Evolutionary conservation across 2,888 invertebrate species (phyloP), one percentile per base, ranked within the genome.

Genomic region (Monopis laevigella): DNA sequence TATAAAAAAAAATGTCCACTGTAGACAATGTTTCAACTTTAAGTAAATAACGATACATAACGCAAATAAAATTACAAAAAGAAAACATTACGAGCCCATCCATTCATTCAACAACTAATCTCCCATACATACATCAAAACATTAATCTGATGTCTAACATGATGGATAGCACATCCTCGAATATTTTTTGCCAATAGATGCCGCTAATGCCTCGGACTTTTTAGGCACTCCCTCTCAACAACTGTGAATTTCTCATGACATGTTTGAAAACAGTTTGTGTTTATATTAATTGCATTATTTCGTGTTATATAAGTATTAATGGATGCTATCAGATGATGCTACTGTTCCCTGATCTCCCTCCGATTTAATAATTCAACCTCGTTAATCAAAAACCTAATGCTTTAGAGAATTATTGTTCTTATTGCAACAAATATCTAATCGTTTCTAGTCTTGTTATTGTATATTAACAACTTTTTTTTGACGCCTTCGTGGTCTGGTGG

Each of bases 221-320:
- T 75, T 74, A 54, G 30, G 50, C 46, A 42, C 32, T 24, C 41
- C n/a, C 36, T 26, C 40, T 53, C 51, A 47, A 48, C 77, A 78
- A 74, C 66, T 78, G 77, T 56, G 56, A 51, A 53, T 55, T 72
- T 80, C 78, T 66, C 78, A 80, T 77, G 73, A 51, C n/a, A 8
- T 40, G 39, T 43, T 41, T 53, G 70, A 73, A 71, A 73, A 75
- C 67, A 63, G 66, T 68, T 65, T 61, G 52, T 51, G 61, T 57
- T 58, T 36, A 62, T 59, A 80, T 74, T 78, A 78, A 78, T 80
- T 71, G 69, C 69, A 66, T 69, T 74, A 77, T 80, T 57, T 58
- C 80, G 73, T 80, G 80, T 62, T 69, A 59, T 64, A 65, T 70
- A 65, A 62, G 67, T 70, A 73, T 73, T 72, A 74, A 67, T 70